phyloP scores from a whole-genome alignment of 2,797 vertebrate genomes.

The Choloepus didactylus region DNA sequence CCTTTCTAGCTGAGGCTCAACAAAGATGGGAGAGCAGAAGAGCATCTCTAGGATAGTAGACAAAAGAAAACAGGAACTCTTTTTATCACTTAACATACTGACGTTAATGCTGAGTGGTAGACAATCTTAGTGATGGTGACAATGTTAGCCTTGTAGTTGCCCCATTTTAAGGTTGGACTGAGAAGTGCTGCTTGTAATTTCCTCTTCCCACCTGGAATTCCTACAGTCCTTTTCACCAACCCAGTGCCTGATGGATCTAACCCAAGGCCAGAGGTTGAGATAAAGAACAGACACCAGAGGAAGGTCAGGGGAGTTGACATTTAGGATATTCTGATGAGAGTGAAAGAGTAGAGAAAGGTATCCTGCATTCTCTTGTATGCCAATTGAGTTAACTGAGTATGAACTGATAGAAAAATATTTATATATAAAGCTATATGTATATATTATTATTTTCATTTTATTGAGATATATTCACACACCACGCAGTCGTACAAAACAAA shows the following conservation, averaged over 20 bases:
- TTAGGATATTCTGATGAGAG: background rate
- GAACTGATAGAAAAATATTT: background rate
- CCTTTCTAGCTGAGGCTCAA: background rate
- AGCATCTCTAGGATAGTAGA: no score
- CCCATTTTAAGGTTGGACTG: background rate
- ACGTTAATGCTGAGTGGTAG: background rate
- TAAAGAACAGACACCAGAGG: background rate
- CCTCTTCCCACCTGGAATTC: background rate
- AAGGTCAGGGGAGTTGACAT: background rate
- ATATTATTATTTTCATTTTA: no score
- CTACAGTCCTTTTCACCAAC: background rate
- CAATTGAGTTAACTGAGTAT: background rate
- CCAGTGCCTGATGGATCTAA: background rate
- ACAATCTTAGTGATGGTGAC: background rate
- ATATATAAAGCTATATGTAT: background rate
- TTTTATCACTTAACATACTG: background rate
- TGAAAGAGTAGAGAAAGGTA: background rate
- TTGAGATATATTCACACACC: no score
- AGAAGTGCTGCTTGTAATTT: background rate
- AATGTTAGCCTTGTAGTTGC: background rate
- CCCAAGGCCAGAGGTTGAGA: background rate
- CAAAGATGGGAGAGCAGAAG: background rate
- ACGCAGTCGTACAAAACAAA: no score
- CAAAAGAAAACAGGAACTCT: background rate
- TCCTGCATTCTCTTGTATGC: background rate